A percentile compares a stretch with the other conserved stretches of the same genome.
phyloP scores from a whole-genome alignment of 2,113 vertebrate genomes.

The Malurus elegans region DNA sequence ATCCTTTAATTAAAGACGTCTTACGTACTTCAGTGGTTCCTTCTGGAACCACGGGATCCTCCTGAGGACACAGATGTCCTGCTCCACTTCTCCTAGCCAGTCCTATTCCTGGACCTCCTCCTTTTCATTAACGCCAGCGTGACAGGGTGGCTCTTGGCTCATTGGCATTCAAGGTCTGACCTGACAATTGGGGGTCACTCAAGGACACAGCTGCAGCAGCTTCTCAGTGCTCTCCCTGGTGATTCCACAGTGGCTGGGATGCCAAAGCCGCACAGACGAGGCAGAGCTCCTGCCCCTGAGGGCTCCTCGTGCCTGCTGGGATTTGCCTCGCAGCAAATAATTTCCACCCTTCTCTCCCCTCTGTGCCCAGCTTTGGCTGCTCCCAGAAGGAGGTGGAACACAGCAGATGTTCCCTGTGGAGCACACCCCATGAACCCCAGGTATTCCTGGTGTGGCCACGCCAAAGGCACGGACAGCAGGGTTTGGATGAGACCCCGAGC shows the following conservation, averaged over 20 bases:
- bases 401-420: background rate
- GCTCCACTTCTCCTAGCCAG: slow-evolving; percentile 14
- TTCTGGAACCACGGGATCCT: slow-evolving; percentile 30
- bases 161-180: background rate
- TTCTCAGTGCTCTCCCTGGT: background rate
- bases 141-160: background rate
- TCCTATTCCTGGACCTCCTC: background rate
- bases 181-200: background rate
- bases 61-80: slow-evolving; percentile 41
- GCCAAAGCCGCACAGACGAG: background rate
- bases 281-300: background rate
- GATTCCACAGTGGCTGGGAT: background rate
- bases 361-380: background rate
- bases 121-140: slow-evolving; percentile 4
- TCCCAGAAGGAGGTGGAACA: background rate
- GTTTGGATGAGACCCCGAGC: background rate
- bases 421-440: fast-evolving
- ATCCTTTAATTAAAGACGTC: slow-evolving; percentile 50
- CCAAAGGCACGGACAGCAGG: background rate
- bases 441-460: fast-evolving
- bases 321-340: background rate
- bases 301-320: fast-evolving
- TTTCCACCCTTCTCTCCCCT: background rate
- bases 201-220: background rate
- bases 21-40: slow-evolving; percentile 25